Base-by-base conservation (phyloP, 2,888 invertebrate genomes). In the Andrena dorsata region DNA sequence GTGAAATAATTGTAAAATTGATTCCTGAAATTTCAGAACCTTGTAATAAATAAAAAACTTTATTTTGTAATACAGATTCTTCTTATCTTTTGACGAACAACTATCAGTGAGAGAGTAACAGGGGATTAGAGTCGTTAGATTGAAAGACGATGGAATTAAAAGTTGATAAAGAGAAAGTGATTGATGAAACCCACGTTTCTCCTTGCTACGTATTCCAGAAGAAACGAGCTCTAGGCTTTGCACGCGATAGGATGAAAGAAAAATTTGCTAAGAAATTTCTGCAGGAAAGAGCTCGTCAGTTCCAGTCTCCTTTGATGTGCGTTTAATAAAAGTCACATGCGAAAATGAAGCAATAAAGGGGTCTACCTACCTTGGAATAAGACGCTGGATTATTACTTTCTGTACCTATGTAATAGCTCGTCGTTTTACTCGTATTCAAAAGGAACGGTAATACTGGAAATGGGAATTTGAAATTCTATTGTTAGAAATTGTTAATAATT, bases 241-340 rank as follows among this genome's bases (percentile, higher is more conserved):
- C 41, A 41, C 41, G 5, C 7, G 20, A 53, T 7, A 20, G 20
- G 20, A 53, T 53, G 20, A 53, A 20, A 20, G 53, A 53, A 23
- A 53, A 53, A 53, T 53, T 20, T 53, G 20, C 20, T 20, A 53
- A 53, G 53, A 53, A 53, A 53, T 53, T 53, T 53, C 20, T 20
- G 20, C 53, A 20, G 8, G n/a, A 53, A 53, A 53, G 1, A 53
- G 53, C 8, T 53, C 20, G 20, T 53, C 53, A 53, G 53, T 53
- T 53, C 20, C 53, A 53, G 8, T 53, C 53, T 53, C 20, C 53
- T 20, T 53, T 53, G 53, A 53, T 53, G 20, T 20, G 20, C 20
- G 20, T 53, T 53, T 53, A 53, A 23, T 53, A 53, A 53, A 53
- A 53, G 20, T 64, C 64, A 65, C 58, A 69, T 66, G 58, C 20